Percentiles rank a stretch among this genome's conserved stretches.
These are phyloP conservation scores for Antennarius maculatus DNA, from an alignment of 2,797 vertebrate species.

Conservation along the genomic window DNA sequence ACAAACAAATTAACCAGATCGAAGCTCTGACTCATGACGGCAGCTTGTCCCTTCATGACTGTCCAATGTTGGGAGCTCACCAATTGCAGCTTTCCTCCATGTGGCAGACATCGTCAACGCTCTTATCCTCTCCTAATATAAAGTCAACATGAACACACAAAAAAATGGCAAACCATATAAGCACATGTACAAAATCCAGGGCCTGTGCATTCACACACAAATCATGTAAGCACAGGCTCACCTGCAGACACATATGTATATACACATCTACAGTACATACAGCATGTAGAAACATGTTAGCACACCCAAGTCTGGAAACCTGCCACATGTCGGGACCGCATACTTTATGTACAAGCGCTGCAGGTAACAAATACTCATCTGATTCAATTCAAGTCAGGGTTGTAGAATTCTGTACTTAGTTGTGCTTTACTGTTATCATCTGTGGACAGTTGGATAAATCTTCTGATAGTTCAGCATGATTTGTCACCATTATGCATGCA, in stretches of 20 bases:
- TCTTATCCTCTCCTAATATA: constrained; percentile 18
- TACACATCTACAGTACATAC: not conserved
- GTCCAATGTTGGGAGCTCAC: constrained; percentile 63
- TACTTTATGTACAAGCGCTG: not conserved
- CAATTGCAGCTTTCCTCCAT: constrained; percentile 65
- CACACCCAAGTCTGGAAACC: not conserved
- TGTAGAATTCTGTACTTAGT: not conserved
- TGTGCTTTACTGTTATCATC: not conserved
- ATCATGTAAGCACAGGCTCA: not conserved
- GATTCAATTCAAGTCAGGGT: not conserved
- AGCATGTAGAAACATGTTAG: constrained; percentile 8
- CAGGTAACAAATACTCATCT: not conserved
- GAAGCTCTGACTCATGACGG: constrained; percentile 54
- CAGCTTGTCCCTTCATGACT: constrained; percentile 54
- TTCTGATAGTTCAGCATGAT: not conserved
- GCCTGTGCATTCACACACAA: not conserved
- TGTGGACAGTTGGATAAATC: not conserved
- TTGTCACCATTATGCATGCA: not conserved
- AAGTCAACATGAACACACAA: constrained; percentile 10
- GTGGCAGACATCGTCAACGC: constrained; percentile 29
- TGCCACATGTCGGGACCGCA: not conserved
- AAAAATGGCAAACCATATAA: constrained; percentile 4
- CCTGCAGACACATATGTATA: not conserved
- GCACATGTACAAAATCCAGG: not conserved
- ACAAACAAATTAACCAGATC: constrained; percentile 59